phyloP scores from a whole-genome alignment of 1,140 invertebrate species.

The Epicauta chinensis region DNA sequence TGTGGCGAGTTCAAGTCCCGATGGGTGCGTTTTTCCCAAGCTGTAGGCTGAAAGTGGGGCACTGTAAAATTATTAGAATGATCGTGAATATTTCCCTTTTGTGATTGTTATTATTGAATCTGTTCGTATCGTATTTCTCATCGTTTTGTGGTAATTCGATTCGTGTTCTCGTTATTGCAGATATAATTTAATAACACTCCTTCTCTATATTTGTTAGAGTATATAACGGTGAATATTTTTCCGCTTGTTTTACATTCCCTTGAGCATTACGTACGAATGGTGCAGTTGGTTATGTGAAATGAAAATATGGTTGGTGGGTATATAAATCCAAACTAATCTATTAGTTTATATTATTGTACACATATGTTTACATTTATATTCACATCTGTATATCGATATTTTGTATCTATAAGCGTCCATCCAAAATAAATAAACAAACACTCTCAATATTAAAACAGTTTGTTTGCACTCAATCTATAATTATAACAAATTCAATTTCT shows the following conservation, averaged over 20 bases:
- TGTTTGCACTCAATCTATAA: no score
- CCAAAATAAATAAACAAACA: no score
- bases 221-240: conserved; percentile 19
- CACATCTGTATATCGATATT: neutral
- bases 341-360: conserved; percentile 4
- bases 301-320: conserved; percentile 14
- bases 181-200: conserved; percentile 16
- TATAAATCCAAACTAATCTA: conserved; percentile 23
- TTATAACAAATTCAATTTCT: no score
- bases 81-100: no score
- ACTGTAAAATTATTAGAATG: no score
- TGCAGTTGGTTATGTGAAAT: conserved; percentile 13
- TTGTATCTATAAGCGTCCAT: neutral
- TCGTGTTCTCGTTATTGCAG: conserved; percentile 8
- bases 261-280: conserved; percentile 4
- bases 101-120: no score
- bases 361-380: no score
- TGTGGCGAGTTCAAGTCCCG: no score
- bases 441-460: no score
- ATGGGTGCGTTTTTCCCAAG: no score
- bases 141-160: conserved; percentile 10
- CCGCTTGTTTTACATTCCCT: conserved; percentile 19
- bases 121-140: no score
- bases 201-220: conserved; percentile 8
- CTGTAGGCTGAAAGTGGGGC: no score